Evolutionary conservation across 2,888 invertebrate species (phyloP), one percentile per base, ranked within the genome.

Genomic region (Parascotia fuliginaria): DNA sequence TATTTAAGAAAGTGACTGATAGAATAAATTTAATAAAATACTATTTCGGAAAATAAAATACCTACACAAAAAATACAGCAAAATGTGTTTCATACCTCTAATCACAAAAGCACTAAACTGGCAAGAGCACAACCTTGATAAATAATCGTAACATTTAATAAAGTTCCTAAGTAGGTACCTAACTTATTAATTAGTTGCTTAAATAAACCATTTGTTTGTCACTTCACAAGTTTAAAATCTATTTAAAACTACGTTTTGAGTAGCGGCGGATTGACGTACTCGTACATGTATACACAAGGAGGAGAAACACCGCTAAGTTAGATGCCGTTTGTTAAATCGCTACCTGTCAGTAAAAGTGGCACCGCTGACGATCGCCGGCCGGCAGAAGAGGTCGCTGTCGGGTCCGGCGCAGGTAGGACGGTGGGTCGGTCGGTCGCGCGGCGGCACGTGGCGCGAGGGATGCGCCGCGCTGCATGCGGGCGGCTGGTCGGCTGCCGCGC

Each of bases 401-500:
- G 3, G 19, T 2, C 19, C 19, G 19, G 19, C 19, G 19, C 36
- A 40, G 13, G 47, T 49, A 34, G 37, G 28, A 33, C n/a, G 44
- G 37, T 42, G 37, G 39, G 40, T 36, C 37, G 14, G 41, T 24
- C 41, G 50, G 52, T 38, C 53, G 45, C 44, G 55, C 44, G 49
- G 45, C 47, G 47, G 62, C 66, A 65, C 67, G 67, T 63, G 70
- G 62, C 65, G 62, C 54, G 60, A 60, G 48, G 60, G 50, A 49
- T 53, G 71, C 63, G 66, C 66, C 68, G 67, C 70, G 71, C 63
- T 39, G 64, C 63, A 49, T 51, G 71, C 60, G 65, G 71, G 74
- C 85, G 81, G 75, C 79, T 79, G 66, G 68, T 77, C 77, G 76
- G 73, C 65, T 65, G 77, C 77, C 80, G 81, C 85, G 85, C 86